Evolutionary conservation across 1,140 invertebrate genomes (phyloP).

Genomic region (Brachionus koreanus): DNA sequence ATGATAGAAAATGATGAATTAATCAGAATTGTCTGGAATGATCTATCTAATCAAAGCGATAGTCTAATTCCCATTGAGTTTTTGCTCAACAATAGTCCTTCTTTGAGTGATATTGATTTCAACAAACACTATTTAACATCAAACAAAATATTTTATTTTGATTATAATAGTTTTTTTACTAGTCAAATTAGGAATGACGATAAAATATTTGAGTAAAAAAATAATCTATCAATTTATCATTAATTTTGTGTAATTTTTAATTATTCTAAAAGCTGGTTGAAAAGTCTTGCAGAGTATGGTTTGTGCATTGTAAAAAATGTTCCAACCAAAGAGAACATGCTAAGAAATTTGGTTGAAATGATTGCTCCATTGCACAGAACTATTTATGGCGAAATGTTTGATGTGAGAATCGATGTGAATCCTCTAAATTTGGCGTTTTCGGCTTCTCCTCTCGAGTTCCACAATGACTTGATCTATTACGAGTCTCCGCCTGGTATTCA

Average conservation of each 20-base stretch:
- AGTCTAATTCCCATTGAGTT: background rate
- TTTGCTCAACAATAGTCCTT: background rate
- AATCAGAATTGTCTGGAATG: constrained; percentile 17
- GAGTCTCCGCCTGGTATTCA: constrained; percentile 56
- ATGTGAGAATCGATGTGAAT: constrained; percentile 47
- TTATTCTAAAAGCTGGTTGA: constrained; percentile 10
- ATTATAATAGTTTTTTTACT: background rate
- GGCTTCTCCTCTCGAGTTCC: constrained; percentile 48
- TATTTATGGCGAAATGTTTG: constrained; percentile 47
- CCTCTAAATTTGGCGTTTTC: constrained; percentile 55
- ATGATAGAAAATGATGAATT: background rate
- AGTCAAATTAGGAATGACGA: background rate
- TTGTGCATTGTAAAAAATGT: constrained; percentile 9
- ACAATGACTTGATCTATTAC: constrained; percentile 55
- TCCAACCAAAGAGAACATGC: background rate
- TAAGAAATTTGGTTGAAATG: constrained; percentile 24
- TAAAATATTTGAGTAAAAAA: background rate
- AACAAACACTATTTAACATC: background rate
- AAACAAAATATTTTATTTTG: background rate
- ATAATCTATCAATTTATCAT: background rate
- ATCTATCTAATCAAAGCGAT: background rate
- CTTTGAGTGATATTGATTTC: background rate
- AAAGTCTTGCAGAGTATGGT: background rate
- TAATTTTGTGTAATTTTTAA: background rate
- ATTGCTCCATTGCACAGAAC: background rate